Evolutionary conservation across 2,797 vertebrate species (phyloP), one percentile per base, ranked within the genome.

Genomic region (Rhabdophis nuchalis): DNA sequence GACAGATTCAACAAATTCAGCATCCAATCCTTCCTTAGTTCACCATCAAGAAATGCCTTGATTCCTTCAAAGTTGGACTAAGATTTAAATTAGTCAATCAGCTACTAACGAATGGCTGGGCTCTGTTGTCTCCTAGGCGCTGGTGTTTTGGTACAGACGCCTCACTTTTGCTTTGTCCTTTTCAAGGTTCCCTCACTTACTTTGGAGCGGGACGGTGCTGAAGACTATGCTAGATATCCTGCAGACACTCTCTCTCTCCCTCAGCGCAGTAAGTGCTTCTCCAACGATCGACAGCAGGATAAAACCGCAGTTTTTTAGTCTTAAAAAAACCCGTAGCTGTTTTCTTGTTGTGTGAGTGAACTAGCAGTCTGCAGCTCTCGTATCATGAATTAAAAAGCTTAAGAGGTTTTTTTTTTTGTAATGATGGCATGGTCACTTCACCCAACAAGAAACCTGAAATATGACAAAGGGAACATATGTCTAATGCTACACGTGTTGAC

Each of bases 181-280:
- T 46, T 54, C 95, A 60, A 99, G 99, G 87, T 99, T 99, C 94
- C 99, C 99, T 36, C 99, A 99, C 93, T 97, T 99, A 94, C 97
- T 99, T 9, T 99, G 99, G 99, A 99, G 99, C 4, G 99, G 99
- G 29, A 98, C 98, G 2, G 99, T 99, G 61, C 96, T 99, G 96
- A 99, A 99, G 97, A 99, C 99, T 88, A 99, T 99, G 99, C 93
- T 99, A 96, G 99, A 99, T 96, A 99, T 99, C 96, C 97, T 99
- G 93, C 99, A 99, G 97, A 99, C 99, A 0, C 97, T 99, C 12
- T 99, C 99, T 0, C 97, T 99, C 2, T 99, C 99, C 0, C 98
- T 99, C 46, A 99, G 98, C 29, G 99, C 99, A 27, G 99, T 99
- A 97, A 98, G 99, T 98, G 68, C 91, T 92, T 94, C 64, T 90